Percentiles rank a stretch among this genome's conserved stretches.
Evolutionary conservation across 53 echinoderm and acorn worm species (phyloP).

Genomic region (Echinometra lucunter): DNA sequence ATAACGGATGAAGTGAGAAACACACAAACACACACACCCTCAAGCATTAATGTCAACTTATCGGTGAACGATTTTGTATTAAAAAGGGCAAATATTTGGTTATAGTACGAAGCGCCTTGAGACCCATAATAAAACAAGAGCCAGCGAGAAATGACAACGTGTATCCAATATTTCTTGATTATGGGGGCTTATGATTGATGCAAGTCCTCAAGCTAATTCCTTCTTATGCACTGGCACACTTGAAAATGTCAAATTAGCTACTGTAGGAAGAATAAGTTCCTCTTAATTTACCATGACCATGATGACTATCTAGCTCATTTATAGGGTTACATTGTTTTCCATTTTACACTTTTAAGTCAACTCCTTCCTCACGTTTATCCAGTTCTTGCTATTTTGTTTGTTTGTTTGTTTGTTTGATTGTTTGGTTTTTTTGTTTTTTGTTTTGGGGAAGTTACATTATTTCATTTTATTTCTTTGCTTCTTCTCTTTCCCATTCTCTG

Average conservation of each 20-base stretch:
- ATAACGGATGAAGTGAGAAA: not conserved
- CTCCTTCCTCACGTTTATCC: not conserved
- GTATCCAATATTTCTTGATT: not conserved
- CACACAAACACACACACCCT: not conserved
- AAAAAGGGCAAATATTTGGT: slow-evolving; percentile 21
- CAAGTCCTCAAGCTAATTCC: not conserved
- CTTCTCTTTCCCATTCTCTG: not conserved
- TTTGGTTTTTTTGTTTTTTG: too few relatives aligned
- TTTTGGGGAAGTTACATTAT: not conserved
- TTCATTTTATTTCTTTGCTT: not conserved
- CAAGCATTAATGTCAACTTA: slow-evolving; percentile 21
- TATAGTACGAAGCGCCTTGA: not conserved
- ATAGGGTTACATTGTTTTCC: not conserved
- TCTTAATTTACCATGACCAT: not conserved
- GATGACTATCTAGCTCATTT: not conserved
- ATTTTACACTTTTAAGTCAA: not conserved
- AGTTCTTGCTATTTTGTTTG: not conserved
- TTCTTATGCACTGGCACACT: not conserved
- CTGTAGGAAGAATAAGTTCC: not conserved
- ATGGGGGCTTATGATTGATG: not conserved
- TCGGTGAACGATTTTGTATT: slow-evolving; percentile 23
- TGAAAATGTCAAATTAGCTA: not conserved
- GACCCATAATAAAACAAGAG: not conserved
- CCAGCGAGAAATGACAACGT: not conserved
- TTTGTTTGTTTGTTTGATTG: too few relatives aligned